phyloP scores from a whole-genome alignment of 2,113 vertebrate species.

The Accipiter cooperii region DNA sequence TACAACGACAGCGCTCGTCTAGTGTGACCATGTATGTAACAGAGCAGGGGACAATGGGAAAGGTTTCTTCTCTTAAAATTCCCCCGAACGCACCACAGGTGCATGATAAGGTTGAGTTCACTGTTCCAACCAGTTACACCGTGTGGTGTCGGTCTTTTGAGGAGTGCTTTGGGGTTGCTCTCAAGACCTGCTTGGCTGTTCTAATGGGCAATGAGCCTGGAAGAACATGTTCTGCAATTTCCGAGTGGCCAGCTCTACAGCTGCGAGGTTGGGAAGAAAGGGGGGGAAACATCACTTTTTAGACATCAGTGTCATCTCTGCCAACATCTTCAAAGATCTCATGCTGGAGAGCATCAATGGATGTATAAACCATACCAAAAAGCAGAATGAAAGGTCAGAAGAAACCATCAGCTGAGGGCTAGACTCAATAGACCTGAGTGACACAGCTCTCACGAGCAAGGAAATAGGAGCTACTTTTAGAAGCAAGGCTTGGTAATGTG shows the following conservation, averaged over 20 bases:
- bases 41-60: background rate
- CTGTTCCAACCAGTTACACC: background rate
- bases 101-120: background rate
- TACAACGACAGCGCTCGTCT: background rate
- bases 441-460: background rate
- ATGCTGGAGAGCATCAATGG: background rate
- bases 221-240: background rate
- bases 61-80: background rate
- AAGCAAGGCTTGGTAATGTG: background rate
- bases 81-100: background rate
- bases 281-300: fast-evolving
- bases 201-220: background rate
- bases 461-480: background rate
- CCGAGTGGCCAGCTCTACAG: background rate
- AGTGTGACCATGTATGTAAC: background rate
- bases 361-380: background rate
- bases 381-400: background rate
- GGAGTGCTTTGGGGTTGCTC: fast-evolving
- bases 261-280: background rate
- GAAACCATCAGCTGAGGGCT: background rate
- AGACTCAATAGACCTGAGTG: background rate
- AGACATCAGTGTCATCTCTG: background rate
- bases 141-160: fast-evolving
- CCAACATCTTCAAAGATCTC: background rate
- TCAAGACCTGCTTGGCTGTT: background rate